Conservation (phyloP, 2,113 vertebrate genomes). For the Chloropsis cyanopogon region DNA sequence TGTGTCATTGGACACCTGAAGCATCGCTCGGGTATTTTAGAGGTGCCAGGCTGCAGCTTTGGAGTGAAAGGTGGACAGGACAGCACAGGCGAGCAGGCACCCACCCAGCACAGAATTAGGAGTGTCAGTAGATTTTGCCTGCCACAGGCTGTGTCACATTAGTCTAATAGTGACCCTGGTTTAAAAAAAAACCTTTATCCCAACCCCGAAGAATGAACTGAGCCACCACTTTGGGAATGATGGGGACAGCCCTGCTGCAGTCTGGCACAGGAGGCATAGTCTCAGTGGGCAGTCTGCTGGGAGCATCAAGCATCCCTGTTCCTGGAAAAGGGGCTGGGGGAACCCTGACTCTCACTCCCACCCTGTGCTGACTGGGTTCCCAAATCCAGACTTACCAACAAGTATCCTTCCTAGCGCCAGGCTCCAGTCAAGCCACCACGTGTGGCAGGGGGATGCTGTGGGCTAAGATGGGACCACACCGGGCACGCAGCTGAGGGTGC, state of each 20-base stretch:
- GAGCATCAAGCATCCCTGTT: background rate
- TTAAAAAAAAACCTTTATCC: background rate
- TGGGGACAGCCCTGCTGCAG: background rate
- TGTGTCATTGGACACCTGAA: accelerated
- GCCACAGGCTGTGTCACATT: background rate
- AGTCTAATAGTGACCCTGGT: background rate
- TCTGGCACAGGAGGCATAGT: background rate
- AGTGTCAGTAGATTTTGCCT: background rate
- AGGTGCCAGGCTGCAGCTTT: background rate
- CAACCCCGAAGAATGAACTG: background rate
- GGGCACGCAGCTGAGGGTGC: accelerated
- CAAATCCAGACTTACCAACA: background rate
- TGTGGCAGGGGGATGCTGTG: background rate
- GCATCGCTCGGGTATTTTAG: background rate
- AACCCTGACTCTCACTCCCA: background rate
- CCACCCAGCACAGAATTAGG: background rate
- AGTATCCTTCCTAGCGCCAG: background rate
- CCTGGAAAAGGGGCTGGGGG: background rate
- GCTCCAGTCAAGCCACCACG: accelerated
- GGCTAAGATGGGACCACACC: background rate
- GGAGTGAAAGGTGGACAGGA: background rate
- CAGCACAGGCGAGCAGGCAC: accelerated
- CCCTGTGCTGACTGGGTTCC: background rate
- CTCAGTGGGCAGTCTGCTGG: background rate
- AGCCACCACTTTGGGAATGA: accelerated